Evolutionary conservation across 2,113 vertebrate species (phyloP), one percentile per base, ranked within the genome.

Genomic region (Alexandromys fortis): DNA sequence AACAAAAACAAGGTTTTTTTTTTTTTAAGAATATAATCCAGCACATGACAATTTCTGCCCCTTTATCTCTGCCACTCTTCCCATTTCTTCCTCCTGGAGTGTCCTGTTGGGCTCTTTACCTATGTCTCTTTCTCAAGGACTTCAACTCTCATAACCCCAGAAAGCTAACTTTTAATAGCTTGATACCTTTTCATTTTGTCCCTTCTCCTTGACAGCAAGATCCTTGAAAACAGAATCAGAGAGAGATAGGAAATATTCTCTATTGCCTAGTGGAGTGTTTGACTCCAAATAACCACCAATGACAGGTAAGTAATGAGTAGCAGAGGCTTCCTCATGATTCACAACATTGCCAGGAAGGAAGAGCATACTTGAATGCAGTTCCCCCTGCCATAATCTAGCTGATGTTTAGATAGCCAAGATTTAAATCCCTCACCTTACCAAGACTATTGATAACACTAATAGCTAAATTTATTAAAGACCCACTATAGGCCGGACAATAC

Each of bases 171-270:
- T 89, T 82, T n/a, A 90, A 63, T 26, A 93, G 17, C 11, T 73
- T 13, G 35, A 79, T 33, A 52, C 6, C 7, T 91, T 92, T 73
- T 68, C 47, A 35, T 94, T 75, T 88, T 76, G 42, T 76, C 65
- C 52, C 35, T 61, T 93, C 30, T 78, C 68, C 30, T 70, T 35
- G 89, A 61, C 12, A 90, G 58, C n/a, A 83, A 81, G 8, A 38
- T 67, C 78, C 63, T 96, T 83, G 38, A 91, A 67, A 89, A 79
- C 5, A 86, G 65, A 78, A 95, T 75, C 10, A 35, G 63, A 73
- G 35, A 52, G 1, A 91, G 35, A 83, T 3, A 83, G 38, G 75
- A 45, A 70, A 35, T n/a, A 89, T 73, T 86, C 8, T 42, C 47
- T 6, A 58, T 76, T 65, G 42, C 78, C 26, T 75, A 33, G 17